Evolutionary conservation across 1,140 invertebrate genomes (phyloP).

Genomic region (Drosophila auraria): DNA sequence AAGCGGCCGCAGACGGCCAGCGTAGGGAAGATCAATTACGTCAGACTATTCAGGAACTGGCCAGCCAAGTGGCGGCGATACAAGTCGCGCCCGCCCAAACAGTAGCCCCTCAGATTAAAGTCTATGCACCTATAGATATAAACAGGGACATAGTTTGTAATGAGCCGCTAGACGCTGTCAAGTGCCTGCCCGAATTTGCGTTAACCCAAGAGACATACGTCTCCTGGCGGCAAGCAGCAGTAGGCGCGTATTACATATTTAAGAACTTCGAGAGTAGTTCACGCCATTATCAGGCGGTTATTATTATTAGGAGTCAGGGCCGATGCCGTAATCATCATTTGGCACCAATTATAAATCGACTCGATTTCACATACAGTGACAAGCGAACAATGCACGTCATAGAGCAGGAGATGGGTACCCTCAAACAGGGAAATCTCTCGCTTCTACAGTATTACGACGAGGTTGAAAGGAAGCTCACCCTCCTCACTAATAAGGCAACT

Average conservation of each 20-base stretch:
- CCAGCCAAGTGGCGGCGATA: not conserved
- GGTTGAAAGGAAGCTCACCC: constrained; percentile 42
- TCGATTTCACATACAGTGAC: constrained; percentile 43
- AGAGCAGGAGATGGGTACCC: constrained; percentile 38
- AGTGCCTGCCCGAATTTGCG: constrained; percentile 1
- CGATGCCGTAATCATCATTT: not conserved
- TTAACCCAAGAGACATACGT: constrained; percentile 10
- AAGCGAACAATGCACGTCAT: constrained; percentile 43
- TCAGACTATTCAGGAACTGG: constrained; percentile 5
- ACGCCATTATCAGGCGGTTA: constrained; percentile 1
- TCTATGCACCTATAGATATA: no score
- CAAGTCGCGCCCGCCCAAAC: constrained; percentile 1
- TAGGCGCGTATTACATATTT: no score
- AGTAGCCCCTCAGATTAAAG: not conserved
- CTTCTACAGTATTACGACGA: constrained; percentile 45
- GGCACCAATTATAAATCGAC: not conserved
- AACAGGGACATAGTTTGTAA: no score
- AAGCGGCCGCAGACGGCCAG: not conserved
- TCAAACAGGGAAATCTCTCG: constrained; percentile 26
- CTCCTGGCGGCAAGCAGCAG: not conserved
- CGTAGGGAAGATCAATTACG: constrained; percentile 5
- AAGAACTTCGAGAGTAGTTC: not conserved
- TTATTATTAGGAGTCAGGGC: constrained; percentile 7
- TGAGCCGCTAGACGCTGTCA: no score
- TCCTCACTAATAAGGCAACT: constrained; percentile 41